Evolutionary conservation across 2,888 invertebrate species (phyloP).

Genomic region (Cantharis nigra): DNA sequence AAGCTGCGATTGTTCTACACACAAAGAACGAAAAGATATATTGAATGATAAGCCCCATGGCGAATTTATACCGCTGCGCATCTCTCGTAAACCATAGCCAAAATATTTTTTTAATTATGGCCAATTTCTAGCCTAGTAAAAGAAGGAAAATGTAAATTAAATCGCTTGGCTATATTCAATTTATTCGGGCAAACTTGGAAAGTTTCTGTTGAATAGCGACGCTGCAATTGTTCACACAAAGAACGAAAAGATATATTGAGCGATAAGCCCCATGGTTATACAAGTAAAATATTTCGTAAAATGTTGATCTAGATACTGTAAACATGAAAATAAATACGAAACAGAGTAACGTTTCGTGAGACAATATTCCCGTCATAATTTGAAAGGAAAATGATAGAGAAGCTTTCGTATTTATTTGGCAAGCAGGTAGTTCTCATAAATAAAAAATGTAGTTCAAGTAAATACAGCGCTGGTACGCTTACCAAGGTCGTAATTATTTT

Average conservation of each 20-base stretch:
- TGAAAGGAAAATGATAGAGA: not conserved
- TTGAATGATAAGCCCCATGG: not conserved
- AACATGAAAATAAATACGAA: not conserved
- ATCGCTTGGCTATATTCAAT: too few species aligned
- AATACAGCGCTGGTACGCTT: not conserved
- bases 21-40: not conserved
- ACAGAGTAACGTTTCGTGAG: not conserved
- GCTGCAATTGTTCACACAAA: too few species aligned
- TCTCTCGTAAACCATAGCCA: too few species aligned
- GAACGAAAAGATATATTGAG: too few species aligned
- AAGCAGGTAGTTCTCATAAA: not conserved
- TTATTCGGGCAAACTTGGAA: too few species aligned
- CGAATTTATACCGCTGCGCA: too few species aligned
- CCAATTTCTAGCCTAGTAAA: too few species aligned
- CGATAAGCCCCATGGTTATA: not conserved
- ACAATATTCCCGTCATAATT: not conserved
- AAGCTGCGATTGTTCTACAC: not conserved
- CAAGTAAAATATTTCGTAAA: not conserved
- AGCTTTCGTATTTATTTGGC: not conserved
- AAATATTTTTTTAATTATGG: too few species aligned
- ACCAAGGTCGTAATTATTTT: not conserved
- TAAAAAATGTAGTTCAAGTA: not conserved
- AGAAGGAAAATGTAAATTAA: too few species aligned
- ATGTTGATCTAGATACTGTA: not conserved
- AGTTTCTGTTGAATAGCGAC: too few species aligned